Evolutionary conservation across 2,113 vertebrate species (phyloP).

Genomic region (Myotis yumanensis): DNA sequence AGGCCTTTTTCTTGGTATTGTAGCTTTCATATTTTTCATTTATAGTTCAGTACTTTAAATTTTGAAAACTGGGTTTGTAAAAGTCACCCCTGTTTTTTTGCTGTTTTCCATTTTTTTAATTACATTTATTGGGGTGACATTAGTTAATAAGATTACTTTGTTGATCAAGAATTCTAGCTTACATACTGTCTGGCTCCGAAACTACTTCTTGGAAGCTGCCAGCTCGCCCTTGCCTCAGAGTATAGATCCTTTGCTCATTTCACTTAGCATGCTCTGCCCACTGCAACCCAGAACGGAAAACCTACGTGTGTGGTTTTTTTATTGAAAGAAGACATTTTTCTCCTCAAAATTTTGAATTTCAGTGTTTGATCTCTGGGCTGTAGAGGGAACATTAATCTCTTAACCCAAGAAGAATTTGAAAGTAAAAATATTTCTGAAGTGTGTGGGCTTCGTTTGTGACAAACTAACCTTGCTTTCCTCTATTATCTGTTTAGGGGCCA

Average conservation of each 20-base stretch:
- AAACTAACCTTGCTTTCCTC: not conserved
- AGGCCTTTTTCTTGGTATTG: not conserved
- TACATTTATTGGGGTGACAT: not conserved
- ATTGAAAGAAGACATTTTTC: not conserved
- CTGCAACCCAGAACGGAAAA: not conserved
- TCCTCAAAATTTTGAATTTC: conserved; percentile 17
- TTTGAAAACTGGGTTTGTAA: not conserved
- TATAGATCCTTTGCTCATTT: not conserved
- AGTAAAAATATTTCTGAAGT: not conserved
- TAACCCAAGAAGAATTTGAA: conserved; percentile 31
- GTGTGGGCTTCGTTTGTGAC: not conserved
- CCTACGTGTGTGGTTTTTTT: not conserved
- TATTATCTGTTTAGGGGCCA: not conserved
- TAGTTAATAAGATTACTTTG: not conserved
- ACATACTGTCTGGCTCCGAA: not conserved
- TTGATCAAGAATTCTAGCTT: not conserved
- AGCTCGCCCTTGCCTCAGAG: not conserved
- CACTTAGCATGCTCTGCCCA: not conserved
- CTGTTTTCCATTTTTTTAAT: not conserved
- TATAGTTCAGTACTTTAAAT: not conserved
- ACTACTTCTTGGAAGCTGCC: not conserved
- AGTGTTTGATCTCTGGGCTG: not conserved
- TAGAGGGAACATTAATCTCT: not conserved
- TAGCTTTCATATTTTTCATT: not conserved
- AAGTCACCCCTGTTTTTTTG: not conserved